Base-by-base conservation (phyloP, 1,140 invertebrate species). In the Scaptomyza montana region DNA sequence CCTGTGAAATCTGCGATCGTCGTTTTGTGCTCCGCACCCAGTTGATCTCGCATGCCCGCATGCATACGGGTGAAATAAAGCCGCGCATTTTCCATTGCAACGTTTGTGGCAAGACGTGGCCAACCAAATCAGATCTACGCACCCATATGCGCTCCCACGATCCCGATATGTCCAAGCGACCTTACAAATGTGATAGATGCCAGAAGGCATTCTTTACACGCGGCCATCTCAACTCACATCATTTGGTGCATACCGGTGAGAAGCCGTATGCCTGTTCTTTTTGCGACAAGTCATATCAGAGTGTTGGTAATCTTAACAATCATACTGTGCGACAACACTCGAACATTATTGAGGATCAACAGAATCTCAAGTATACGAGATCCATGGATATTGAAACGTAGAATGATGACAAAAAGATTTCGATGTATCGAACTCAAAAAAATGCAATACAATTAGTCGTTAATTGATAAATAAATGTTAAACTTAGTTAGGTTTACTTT, bases 21-120 rank as follows among this genome's bases (percentile, higher is more conserved):
- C 81, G 90, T 5, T 93, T 92, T 56, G 92, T 93, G 62, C 70
- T 92, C 3, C 89, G 91, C n/a, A 93, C 93, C 13, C 93, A 93
- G 63, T 79, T 93, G 6, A 79, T 81, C 1, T 90, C 82, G 19
- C 93, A 93, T 60, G 57, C 82, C 6, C 87, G 90, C 12, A 91
- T 92, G 39, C 93, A 93, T 54, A 91, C 90, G 0, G 93, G 93
- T 12, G 90, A 91, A 30, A 46, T 72, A 2, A 91, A 90, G 62
- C 90, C 90, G 21, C 75, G 90, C 8, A 91, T 80, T 19, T 90
- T 78, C 8, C 46, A 66, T 1, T 91, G 90, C 56, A 13, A 19
- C 5, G 50, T 74, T 10, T 91, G 90, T 71, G 28, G 67, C 2
- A 91, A 91, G 16, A 86, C 47, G 39, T 91, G 86, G 81, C 86